These are phyloP conservation scores for Gonocerus acuteangulatus DNA, from an alignment of 2,888 invertebrate species.

Conservation along the genomic window DNA sequence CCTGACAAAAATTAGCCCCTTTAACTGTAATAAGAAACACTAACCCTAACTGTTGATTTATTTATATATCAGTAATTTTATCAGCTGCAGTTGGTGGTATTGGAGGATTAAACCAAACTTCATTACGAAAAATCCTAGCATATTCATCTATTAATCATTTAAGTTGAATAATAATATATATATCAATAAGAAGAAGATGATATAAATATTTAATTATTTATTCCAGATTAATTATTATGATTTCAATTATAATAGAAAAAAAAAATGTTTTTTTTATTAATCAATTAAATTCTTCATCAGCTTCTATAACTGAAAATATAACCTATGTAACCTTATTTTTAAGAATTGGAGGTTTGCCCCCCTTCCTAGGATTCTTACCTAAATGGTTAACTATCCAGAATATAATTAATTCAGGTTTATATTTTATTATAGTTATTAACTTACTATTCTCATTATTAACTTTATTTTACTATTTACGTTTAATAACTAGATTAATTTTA, in stretches of 20 bases:
- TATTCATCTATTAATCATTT: conserved; percentile 59
- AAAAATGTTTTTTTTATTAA: conserved; percentile 3
- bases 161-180: conserved; percentile 50
- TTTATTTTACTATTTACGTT: conserved; percentile 52
- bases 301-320: neutral
- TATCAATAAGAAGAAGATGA: conserved; percentile 45
- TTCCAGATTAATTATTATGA: neutral
- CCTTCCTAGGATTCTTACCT: neutral
- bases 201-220: conserved; percentile 5
- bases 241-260: neutral
- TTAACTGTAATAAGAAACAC: conserved; percentile 50
- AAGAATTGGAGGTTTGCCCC: conserved; percentile 17
- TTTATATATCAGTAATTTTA: conserved; percentile 43
- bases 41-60: conserved; percentile 44
- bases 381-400: conserved; percentile 54
- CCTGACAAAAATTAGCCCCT: conserved; percentile 59
- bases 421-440: conserved; percentile 47
- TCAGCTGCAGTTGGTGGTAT: conserved; percentile 46
- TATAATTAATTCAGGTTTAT: conserved; percentile 46
- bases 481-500: conserved; percentile 42
- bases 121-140: conserved; percentile 52
- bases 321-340: neutral
- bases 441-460: conserved; percentile 50
- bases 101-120: conserved; percentile 50
- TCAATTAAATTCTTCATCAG: neutral